phyloP scores from a whole-genome alignment of 2,113 vertebrate species.

The Melanocharis versteri region DNA sequence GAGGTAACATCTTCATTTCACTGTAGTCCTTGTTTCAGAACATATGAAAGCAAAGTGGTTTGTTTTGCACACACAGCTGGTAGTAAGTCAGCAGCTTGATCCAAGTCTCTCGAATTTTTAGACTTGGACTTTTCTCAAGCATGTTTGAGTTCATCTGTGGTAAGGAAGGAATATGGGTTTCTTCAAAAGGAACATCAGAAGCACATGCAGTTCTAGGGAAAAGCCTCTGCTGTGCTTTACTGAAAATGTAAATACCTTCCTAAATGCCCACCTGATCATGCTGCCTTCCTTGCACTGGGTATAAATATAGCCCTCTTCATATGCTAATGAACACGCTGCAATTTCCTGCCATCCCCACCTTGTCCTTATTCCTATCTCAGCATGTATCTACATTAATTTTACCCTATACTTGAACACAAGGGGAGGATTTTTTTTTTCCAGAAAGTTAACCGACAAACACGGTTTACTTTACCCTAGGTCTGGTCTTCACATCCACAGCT shows the following conservation, averaged over 20 bases:
- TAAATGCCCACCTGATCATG: background rate
- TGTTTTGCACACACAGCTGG: constrained; percentile 14
- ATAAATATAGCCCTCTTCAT: constrained; percentile 45
- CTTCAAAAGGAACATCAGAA: background rate
- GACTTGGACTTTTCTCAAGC: constrained; percentile 22
- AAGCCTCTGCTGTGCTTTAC: background rate
- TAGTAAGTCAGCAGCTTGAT: background rate
- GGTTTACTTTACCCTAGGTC: background rate
- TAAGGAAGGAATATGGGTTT: background rate
- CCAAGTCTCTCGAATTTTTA: constrained; percentile 26
- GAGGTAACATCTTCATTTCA: background rate
- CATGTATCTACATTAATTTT: background rate
- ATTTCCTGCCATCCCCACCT: constrained; percentile 42
- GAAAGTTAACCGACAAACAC: background rate
- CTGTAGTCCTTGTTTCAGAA: background rate
- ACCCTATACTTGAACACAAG: background rate
- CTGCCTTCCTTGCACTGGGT: background rate
- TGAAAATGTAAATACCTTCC: background rate
- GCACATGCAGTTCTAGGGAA: background rate
- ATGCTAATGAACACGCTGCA: constrained; percentile 17
- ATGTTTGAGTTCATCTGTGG: background rate
- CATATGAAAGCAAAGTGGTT: background rate
- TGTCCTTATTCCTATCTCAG: background rate
- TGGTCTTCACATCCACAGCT: background rate
- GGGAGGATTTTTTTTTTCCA: background rate